Base-by-base conservation (phyloP, 2,888 invertebrate genomes). In the Leptinotarsa rubiginosa region DNA sequence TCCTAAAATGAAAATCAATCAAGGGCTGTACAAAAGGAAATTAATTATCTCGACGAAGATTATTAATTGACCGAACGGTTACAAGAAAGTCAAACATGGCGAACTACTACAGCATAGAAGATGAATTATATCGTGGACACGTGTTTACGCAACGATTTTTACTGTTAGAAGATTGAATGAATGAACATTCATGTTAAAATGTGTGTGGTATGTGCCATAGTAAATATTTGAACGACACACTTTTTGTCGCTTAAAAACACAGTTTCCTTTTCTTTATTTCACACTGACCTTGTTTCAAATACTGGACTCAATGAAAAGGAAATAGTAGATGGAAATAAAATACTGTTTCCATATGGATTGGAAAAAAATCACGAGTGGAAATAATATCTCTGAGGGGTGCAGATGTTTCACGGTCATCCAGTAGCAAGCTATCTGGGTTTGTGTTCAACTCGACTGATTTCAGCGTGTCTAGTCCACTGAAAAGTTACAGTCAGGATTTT, bases 1-100 rank as follows among this genome's bases (percentile, higher is more conserved):
- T 76, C 69, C 75, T 75, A 75, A 70, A 75, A 78, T 73, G 75
- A 77, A 76, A 80, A 77, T 81, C 78, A 78, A 81, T 81, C 80
- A 77, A 80, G 78, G 73, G 65, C 71, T 72, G 73, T 75, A 80
- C 79, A 79, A 80, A 79, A 76, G 76, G 67, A 79, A 81, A 81
- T 80, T 80, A 79, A 82, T 81, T 79, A 82, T 81, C 70, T 59
- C 64, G 74, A 65, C 73, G 74, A 75, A 75, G 76, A 75, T 70
- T 78, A 81, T 81, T 80, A 81, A 80, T 81, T 78, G 79, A 71
- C 52, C 47, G 47, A 75, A 76, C 73, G 69, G 76, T 73, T 76
- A 76, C 69, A 64, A 67, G 72, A 69, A 72, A 71, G 73, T 75
- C 68, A 77, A 72, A 56, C 56, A 56, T 15, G 20, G 41, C 12